Evolutionary conservation across 2,888 invertebrate species (phyloP).

Genomic region (Sclerodermus sp.): DNA sequence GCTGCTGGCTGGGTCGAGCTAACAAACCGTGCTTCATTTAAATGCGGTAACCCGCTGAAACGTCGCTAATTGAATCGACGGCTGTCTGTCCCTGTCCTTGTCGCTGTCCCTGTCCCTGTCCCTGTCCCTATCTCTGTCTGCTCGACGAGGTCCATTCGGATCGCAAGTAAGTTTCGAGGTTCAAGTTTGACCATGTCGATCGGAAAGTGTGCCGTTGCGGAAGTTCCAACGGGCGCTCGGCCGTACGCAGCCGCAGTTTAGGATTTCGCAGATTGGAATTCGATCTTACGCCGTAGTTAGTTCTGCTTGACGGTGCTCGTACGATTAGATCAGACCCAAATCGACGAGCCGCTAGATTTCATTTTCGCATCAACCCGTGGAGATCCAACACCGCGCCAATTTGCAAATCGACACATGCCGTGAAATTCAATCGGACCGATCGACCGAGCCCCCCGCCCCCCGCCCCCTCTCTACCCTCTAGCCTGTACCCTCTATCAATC

Average conservation of each 20-base stretch:
- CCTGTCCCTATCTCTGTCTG: too few species aligned
- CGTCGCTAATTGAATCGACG: slow-evolving; percentile 47
- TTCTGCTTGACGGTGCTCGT: slow-evolving; percentile 1
- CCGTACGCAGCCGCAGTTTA: not conserved
- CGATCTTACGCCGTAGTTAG: slow-evolving; percentile 17
- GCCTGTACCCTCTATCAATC: too few species aligned
- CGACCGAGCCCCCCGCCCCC: too few species aligned
- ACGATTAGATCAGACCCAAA: too few species aligned
- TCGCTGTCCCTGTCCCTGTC: too few species aligned
- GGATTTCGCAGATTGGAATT: slow-evolving; percentile 28
- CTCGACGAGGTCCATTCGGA: slow-evolving; percentile 28
- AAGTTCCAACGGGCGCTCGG: slow-evolving; percentile 11
- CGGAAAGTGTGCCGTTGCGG: slow-evolving; percentile 32
- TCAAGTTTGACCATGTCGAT: slow-evolving; percentile 38
- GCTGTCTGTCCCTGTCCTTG: slow-evolving; percentile 31
- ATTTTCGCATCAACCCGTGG: too few species aligned
- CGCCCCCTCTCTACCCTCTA: too few species aligned
- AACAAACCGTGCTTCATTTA: slow-evolving; percentile 43
- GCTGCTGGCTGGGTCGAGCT: slow-evolving; percentile 15
- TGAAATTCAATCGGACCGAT: too few species aligned
- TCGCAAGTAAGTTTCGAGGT: slow-evolving; percentile 38
- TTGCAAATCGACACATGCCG: too few species aligned
- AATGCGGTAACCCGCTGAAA: slow-evolving; percentile 43
- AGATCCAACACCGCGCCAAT: too few species aligned
- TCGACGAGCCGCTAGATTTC: too few species aligned